phyloP scores from a whole-genome alignment of 2,888 invertebrate species.

The Octonoba sinensis region DNA sequence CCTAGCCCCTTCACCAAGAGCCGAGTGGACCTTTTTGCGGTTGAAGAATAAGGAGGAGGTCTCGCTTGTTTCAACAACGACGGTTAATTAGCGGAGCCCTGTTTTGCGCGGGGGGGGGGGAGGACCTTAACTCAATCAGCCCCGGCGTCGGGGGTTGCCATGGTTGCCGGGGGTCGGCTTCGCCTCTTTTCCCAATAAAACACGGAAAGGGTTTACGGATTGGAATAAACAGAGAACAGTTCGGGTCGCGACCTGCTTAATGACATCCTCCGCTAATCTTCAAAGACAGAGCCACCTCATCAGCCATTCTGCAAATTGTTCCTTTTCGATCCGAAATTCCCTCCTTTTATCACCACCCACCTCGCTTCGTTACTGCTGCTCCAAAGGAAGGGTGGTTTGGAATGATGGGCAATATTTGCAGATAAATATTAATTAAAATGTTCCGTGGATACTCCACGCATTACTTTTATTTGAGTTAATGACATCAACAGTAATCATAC shows the following conservation, averaged over 20 bases:
- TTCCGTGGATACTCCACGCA: too few relatives aligned
- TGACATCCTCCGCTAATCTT: conserved; percentile 24
- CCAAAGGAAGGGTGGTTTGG: too few relatives aligned
- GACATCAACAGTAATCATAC: too few relatives aligned
- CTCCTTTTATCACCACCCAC: too few relatives aligned
- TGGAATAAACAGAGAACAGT: conserved; percentile 30
- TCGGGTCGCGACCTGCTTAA: conserved; percentile 28
- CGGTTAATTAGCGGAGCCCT: conserved; percentile 44
- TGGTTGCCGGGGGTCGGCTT: neutral
- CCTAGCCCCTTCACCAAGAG: too few relatives aligned
- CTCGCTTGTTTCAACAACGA: conserved; percentile 23
- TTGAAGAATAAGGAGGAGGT: conserved; percentile 3
- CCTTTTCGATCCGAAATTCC: neutral
- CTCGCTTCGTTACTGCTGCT: too few relatives aligned
- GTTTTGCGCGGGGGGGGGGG: conserved; percentile 27
- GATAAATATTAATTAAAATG: too few relatives aligned
- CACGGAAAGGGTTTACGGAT: conserved; percentile 24
- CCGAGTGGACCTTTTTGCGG: neutral
- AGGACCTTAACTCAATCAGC: conserved; percentile 51
- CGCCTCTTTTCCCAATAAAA: conserved; percentile 14
- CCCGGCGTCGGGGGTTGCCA: neutral
- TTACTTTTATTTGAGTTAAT: too few relatives aligned
- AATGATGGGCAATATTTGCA: too few relatives aligned
- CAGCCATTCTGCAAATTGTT: conserved; percentile 11
- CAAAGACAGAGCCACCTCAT: conserved; percentile 5